Conservation (phyloP, 2,797 vertebrate genomes). For the Enteromius trimaculatus region DNA sequence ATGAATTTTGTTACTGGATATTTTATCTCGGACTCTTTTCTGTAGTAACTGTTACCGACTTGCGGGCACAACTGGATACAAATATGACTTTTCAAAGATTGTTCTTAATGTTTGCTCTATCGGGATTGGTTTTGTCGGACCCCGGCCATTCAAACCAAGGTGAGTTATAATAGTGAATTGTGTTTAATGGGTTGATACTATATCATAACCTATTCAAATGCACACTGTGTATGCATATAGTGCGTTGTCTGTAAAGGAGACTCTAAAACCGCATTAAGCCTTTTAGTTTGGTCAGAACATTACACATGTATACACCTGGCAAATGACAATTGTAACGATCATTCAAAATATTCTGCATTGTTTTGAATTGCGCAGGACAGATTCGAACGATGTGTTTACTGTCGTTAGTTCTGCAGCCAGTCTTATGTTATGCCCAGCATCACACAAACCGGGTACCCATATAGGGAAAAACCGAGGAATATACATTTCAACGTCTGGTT, state of each 20-base stretch:
- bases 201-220: background rate
- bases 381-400: conserved; percentile 11
- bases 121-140: conserved; percentile 74
- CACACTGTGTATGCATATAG: background rate
- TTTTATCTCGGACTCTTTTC: conserved; percentile 21
- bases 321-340: background rate
- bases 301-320: background rate
- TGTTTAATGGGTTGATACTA: background rate
- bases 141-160: conserved; percentile 78
- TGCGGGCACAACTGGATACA: conserved; percentile 64
- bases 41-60: conserved; percentile 40
- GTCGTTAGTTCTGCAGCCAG: background rate
- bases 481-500: no score
- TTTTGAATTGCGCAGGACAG: background rate
- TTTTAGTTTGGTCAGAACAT: background rate
- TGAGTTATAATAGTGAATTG: conserved; percentile 63
- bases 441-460: background rate
- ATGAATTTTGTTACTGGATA: conserved; percentile 1
- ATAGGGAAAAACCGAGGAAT: background rate
- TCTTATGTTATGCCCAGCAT: background rate
- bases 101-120: conserved; percentile 73
- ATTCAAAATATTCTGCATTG: background rate
- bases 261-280: background rate
- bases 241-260: background rate
- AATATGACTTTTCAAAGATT: conserved; percentile 74